Percentiles rank a stretch among this genome's conserved stretches.
phyloP scores from a whole-genome alignment of 2,797 vertebrate species.

The Nyctalus aviator region DNA sequence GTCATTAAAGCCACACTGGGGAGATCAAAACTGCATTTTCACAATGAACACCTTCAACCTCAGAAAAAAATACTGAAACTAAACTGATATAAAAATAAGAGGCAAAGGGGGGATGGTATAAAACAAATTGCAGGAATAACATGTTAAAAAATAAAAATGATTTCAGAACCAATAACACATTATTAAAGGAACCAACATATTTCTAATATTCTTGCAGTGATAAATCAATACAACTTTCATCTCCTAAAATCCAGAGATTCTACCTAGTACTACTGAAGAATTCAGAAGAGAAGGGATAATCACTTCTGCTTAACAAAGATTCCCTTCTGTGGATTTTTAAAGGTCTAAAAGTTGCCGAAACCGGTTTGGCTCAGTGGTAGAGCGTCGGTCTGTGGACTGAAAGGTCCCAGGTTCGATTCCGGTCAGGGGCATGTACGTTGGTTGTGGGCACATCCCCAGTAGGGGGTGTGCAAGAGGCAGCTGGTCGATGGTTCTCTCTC shows the following conservation, averaged over 20 bases:
- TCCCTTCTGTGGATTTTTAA: slow-evolving; percentile 45
- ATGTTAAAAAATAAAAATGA: slow-evolving; percentile 12
- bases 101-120: neutral
- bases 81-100: slow-evolving; percentile 11
- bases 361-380: no score
- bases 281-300: slow-evolving; percentile 17
- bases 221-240: slow-evolving; percentile 49
- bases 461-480: no score
- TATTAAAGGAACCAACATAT: slow-evolving; percentile 1
- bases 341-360: neutral
- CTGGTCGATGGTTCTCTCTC: no score
- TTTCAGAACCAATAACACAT: slow-evolving; percentile 17
- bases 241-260: slow-evolving; percentile 43
- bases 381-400: no score
- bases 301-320: slow-evolving; percentile 44
- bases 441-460: no score
- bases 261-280: neutral
- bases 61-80: slow-evolving; percentile 21
- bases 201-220: slow-evolving; percentile 15
- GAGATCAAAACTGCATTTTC: slow-evolving; percentile 36
- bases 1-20: slow-evolving; percentile 28
- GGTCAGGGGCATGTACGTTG: no score
- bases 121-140: slow-evolving; percentile 8
- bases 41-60: neutral
- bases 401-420: no score